Percentiles rank a stretch among this genome's conserved stretches.
Conservation (phyloP, 2,888 invertebrate genomes). For the Pelosia muscerda region DNA sequence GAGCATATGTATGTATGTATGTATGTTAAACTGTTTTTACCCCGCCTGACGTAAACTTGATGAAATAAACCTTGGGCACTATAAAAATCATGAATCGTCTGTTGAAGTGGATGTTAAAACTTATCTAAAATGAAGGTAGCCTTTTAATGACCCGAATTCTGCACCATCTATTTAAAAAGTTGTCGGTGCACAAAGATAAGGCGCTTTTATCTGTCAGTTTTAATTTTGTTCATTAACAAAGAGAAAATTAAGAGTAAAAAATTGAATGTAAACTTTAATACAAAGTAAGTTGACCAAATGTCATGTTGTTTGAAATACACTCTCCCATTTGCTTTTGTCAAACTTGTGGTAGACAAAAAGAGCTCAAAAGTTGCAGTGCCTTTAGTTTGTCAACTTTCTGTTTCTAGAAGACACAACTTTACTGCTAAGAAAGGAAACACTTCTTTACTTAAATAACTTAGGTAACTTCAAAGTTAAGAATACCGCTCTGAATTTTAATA, state of each 20-base stretch:
- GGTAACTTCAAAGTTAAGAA: slow-evolving; percentile 51
- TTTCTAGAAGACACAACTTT: slow-evolving; percentile 53
- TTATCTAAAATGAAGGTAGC: neutral
- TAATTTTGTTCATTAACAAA: slow-evolving; percentile 12
- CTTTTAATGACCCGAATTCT: neutral
- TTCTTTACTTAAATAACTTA: slow-evolving; percentile 56
- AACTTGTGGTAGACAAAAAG: slow-evolving; percentile 49
- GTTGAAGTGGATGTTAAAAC: neutral
- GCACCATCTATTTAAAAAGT: neutral
- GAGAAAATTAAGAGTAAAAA: slow-evolving; percentile 24
- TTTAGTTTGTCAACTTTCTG: slow-evolving; percentile 57
- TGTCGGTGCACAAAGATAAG: neutral
- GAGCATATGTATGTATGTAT: too few relatives aligned
- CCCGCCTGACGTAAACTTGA: neutral
- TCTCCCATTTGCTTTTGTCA: slow-evolving; percentile 39
- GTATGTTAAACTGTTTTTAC: neutral
- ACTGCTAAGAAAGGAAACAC: slow-evolving; percentile 56
- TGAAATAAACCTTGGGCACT: neutral
- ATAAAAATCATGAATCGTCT: neutral
- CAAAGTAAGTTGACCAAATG: slow-evolving; percentile 41
- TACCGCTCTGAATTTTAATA: slow-evolving; percentile 52
- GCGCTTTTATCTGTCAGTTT: neutral
- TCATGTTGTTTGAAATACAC: slow-evolving; percentile 42
- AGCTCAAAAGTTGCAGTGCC: slow-evolving; percentile 51
- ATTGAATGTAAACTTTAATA: slow-evolving; percentile 23